Percentiles rank a stretch among this genome's conserved stretches.
phyloP scores from a whole-genome alignment of 2,797 vertebrate species.

The Poeciliopsis gracilis region DNA sequence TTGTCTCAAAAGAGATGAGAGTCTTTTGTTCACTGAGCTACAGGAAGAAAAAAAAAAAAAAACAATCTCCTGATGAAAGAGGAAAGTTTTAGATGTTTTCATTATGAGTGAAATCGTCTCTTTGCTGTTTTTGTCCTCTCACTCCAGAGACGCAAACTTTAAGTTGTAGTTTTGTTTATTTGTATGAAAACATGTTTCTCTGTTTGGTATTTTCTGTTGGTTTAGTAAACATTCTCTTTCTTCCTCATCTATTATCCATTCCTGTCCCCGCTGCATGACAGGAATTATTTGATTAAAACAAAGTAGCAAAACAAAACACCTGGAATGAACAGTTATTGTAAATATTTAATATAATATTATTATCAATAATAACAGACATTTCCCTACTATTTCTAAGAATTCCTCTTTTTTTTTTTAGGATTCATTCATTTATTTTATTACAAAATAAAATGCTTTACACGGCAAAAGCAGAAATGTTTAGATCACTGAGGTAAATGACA shows the following conservation, averaged over 20 bases:
- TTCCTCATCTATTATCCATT: background rate
- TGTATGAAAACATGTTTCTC: background rate
- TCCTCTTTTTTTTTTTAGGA: background rate
- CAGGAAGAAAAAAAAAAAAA: too few relatives aligned
- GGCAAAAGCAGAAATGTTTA: background rate
- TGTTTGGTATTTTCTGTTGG: background rate
- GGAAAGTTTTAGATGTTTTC: background rate
- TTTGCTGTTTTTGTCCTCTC: background rate
- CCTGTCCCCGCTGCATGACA: background rate
- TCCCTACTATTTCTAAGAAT: background rate
- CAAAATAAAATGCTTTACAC: background rate
- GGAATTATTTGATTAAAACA: background rate
- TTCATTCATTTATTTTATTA: background rate
- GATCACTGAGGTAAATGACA: background rate
- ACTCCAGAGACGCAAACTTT: background rate
- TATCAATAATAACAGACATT: background rate
- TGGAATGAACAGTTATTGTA: background rate
- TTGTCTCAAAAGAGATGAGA: background rate
- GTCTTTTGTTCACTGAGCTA: background rate
- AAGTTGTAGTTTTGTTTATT: background rate
- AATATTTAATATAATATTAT: background rate
- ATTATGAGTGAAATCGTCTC: background rate
- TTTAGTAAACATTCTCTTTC: background rate
- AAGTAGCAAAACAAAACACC: background rate
- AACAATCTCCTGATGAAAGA: background rate